Percentiles rank a stretch among this genome's conserved stretches.
These are phyloP conservation scores for Phyllopteryx taeniolatus DNA, from an alignment of 2,113 vertebrate genomes.

Conservation along the genomic window DNA sequence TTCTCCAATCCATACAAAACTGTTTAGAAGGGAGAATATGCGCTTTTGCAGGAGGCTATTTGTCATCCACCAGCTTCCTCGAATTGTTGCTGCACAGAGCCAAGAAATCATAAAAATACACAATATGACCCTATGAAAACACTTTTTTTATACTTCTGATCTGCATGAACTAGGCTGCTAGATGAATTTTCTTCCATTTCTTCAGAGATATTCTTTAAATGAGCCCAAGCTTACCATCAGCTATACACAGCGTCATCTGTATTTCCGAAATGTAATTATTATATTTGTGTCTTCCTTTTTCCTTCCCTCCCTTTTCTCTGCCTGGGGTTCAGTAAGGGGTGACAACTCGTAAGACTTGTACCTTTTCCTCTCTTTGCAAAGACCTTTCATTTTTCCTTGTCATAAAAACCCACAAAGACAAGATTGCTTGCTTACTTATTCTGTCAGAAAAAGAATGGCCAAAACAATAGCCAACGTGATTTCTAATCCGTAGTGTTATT, in stretches of 20 bases:
- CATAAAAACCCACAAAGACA: too few relatives aligned
- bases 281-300: neutral
- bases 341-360: too few relatives aligned
- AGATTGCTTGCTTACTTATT: too few relatives aligned
- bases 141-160: neutral
- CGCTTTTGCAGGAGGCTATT: neutral
- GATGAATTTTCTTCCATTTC: neutral
- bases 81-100: neutral
- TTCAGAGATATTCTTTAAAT: neutral
- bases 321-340: too few relatives aligned
- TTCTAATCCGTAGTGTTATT: neutral
- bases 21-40: conserved; percentile 2
- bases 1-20: conserved; percentile 8
- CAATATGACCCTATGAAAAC: neutral
- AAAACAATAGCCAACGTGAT: neutral
- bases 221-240: neutral
- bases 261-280: neutral
- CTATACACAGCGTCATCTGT: neutral
- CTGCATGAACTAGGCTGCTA: neutral
- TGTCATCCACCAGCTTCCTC: neutral
- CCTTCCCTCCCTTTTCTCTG: too few relatives aligned
- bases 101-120: conserved; percentile 1
- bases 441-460: too few relatives aligned
- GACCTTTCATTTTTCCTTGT: too few relatives aligned
- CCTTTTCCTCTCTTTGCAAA: too few relatives aligned